Evolutionary conservation across 2,888 invertebrate genomes (phyloP).

Genomic region (Campoletis raptor): DNA sequence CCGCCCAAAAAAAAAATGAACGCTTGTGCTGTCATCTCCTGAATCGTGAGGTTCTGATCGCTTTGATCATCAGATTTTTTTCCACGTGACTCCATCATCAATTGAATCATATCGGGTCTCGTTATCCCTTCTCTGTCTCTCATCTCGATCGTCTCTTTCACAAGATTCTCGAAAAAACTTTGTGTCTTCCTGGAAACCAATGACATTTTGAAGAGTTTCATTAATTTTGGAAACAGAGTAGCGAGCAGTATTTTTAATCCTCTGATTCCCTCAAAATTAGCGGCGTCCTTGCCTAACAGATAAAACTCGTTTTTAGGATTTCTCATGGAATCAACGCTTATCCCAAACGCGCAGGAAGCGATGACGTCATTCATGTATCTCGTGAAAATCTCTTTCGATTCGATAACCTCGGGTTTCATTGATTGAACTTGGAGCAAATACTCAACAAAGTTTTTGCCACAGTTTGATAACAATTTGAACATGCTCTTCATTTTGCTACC

Average conservation of each 20-base stretch:
- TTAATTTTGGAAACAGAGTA: neutral
- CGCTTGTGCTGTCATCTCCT: neutral
- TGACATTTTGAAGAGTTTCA: neutral
- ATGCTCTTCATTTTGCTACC: conserved; percentile 73
- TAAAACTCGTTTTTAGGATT: neutral
- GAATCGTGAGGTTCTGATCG: neutral
- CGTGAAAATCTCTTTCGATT: neutral
- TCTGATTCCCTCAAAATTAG: neutral
- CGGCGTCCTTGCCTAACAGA: neutral
- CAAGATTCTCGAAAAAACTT: neutral
- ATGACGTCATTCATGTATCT: neutral
- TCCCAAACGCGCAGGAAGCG: neutral
- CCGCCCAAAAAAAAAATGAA: neutral
- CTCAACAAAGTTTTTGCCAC: conserved; percentile 52
- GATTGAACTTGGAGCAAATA: neutral
- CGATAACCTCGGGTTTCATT: neutral
- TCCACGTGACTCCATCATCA: neutral
- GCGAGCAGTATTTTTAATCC: neutral
- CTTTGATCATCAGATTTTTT: neutral
- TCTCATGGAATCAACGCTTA: neutral
- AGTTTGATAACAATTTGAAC: conserved; percentile 74
- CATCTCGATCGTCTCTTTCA: neutral
- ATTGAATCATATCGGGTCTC: neutral
- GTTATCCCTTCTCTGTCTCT: neutral
- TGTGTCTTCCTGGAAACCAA: neutral